Evolutionary conservation across 2,888 invertebrate genomes (phyloP).

Genomic region (Lasioglossum lativentre): DNA sequence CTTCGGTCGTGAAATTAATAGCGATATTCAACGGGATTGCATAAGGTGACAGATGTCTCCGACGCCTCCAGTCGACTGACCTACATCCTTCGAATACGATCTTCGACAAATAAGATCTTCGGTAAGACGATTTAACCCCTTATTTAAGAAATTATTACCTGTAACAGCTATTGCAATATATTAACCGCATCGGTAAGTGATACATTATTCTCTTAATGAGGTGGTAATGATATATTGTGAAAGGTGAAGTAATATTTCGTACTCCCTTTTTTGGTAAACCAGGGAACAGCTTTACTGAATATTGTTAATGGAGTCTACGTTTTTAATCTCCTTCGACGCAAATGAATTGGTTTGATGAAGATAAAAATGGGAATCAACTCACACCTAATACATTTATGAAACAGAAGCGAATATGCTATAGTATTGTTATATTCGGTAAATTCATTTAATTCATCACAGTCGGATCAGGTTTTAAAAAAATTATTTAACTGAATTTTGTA

Average conservation of each 20-base stretch:
- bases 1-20: conserved; percentile 55
- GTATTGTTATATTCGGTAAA: too few relatives aligned
- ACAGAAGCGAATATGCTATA: background rate
- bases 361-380: background rate
- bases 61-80: conserved; percentile 42
- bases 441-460: background rate
- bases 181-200: background rate
- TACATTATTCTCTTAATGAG: background rate
- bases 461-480: background rate
- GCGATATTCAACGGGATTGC: conserved; percentile 50
- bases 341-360: background rate
- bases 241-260: background rate
- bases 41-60: conserved; percentile 60
- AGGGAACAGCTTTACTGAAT: too few relatives aligned
- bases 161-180: background rate
- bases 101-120: background rate
- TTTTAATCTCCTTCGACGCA: background rate
- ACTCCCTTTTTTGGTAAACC: background rate
- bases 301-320: background rate
- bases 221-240: background rate
- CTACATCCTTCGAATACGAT: conserved; percentile 36
- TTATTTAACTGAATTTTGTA: too few relatives aligned
- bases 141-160: background rate
- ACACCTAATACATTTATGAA: too few relatives aligned
- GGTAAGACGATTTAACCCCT: background rate